Evolutionary conservation across 2,797 vertebrate genomes (phyloP).

Genomic region (Falco cherrug): DNA sequence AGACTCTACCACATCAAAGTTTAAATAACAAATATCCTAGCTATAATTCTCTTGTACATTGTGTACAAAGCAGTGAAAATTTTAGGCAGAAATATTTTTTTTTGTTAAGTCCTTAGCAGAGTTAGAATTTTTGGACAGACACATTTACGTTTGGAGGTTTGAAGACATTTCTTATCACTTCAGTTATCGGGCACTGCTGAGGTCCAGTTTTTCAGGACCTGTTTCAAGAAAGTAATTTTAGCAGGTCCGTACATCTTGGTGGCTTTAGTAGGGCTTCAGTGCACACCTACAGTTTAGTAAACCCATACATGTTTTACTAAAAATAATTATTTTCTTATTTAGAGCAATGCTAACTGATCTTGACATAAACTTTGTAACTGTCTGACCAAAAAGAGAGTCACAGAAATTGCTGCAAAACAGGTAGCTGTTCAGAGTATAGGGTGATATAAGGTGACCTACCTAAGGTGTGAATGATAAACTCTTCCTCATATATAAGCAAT

Average conservation of each 20-base stretch:
- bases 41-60: background rate
- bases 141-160: background rate
- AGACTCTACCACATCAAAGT: background rate
- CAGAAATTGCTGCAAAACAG: background rate
- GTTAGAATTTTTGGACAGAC: background rate
- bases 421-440: background rate
- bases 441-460: background rate
- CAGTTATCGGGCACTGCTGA: background rate
- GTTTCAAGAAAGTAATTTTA: background rate
- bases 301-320: background rate
- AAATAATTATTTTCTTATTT: background rate
- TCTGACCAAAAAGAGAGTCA: background rate
- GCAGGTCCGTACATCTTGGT: background rate
- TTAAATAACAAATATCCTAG: background rate
- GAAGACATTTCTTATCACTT: background rate
- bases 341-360: background rate
- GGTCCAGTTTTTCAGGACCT: background rate
- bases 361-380: background rate
- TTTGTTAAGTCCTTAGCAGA: background rate
- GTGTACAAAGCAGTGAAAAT: background rate
- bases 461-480: background rate
- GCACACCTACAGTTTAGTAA: background rate
- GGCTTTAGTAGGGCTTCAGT: background rate
- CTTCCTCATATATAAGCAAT: background rate
- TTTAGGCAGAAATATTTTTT: background rate